A percentile compares a stretch with the other conserved stretches of the same genome.
Conservation (phyloP, 2,888 invertebrate genomes). For the Aphidoletes aphidimyza region DNA sequence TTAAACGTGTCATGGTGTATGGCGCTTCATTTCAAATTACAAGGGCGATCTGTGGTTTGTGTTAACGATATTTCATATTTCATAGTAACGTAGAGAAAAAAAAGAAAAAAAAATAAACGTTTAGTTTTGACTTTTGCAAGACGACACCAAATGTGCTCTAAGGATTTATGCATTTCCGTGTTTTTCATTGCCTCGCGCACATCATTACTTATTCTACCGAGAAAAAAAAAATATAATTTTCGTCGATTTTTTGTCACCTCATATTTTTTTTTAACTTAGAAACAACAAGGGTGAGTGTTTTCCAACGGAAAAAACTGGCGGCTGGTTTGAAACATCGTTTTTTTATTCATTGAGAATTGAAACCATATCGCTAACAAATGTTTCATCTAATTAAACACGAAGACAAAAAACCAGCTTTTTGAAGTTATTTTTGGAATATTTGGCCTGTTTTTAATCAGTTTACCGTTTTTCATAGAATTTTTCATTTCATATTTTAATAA, state of each 20-base stretch:
- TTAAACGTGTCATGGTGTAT: neutral
- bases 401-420: neutral
- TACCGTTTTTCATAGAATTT: too few relatives aligned
- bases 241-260: slow-evolving; percentile 4
- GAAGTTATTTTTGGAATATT: too few relatives aligned
- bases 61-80: slow-evolving; percentile 7
- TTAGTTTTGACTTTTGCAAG: slow-evolving; percentile 19
- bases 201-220: neutral
- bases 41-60: slow-evolving; percentile 14
- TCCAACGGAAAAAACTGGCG: neutral
- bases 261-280: neutral
- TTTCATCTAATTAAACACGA: neutral
- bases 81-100: neutral
- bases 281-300: neutral
- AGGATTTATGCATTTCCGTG: slow-evolving; percentile 38
- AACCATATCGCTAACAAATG: neutral
- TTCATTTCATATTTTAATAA: too few relatives aligned
- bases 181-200: neutral
- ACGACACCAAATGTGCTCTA: slow-evolving; percentile 33
- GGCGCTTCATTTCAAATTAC: slow-evolving; percentile 1
- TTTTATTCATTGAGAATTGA: neutral
- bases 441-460: too few relatives aligned
- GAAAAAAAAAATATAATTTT: neutral
- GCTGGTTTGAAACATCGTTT: neutral
- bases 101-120: neutral